Conservation (phyloP, 2,888 invertebrate genomes). For the Heliconius ismenius region DNA sequence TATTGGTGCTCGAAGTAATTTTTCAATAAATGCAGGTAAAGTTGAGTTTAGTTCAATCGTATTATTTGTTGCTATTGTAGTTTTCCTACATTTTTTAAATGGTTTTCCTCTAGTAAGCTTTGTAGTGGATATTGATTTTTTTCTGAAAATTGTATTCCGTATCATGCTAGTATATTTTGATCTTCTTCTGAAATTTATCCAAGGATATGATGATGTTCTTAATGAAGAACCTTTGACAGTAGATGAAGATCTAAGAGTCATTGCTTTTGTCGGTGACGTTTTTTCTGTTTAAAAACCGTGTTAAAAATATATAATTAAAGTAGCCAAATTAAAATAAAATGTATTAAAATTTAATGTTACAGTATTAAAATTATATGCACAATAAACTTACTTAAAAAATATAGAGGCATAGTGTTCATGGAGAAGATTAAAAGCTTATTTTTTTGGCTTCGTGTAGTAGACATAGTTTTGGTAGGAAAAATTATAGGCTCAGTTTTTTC, state of each 20-base stretch:
- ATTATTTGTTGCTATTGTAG: neutral
- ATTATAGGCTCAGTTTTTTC: conserved; percentile 36
- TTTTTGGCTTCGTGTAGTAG: conserved; percentile 30
- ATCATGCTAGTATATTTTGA: neutral
- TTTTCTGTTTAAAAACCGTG: conserved; percentile 7
- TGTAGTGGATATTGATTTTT: neutral
- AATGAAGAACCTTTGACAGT: neutral
- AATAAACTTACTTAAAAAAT: conserved; percentile 30
- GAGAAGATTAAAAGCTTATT: conserved; percentile 42
- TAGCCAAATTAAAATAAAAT: neutral
- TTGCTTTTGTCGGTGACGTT: neutral
- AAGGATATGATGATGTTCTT: neutral
- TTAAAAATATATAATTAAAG: neutral
- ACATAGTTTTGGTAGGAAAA: neutral
- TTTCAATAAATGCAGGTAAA: conserved; percentile 9
- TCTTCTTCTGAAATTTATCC: neutral
- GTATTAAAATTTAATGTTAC: neutral
- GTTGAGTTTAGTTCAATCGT: neutral
- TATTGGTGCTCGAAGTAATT: neutral
- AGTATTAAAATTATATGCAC: conserved; percentile 11
- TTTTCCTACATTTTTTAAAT: neutral
- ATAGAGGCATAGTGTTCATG: conserved; percentile 24
- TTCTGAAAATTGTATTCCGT: neutral
- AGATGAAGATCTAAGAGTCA: neutral
- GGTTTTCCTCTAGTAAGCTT: neutral